A percentile compares a stretch with the other conserved stretches of the same genome.
phyloP scores from a whole-genome alignment of 2,888 invertebrate genomes.

The Amiota mariae region DNA sequence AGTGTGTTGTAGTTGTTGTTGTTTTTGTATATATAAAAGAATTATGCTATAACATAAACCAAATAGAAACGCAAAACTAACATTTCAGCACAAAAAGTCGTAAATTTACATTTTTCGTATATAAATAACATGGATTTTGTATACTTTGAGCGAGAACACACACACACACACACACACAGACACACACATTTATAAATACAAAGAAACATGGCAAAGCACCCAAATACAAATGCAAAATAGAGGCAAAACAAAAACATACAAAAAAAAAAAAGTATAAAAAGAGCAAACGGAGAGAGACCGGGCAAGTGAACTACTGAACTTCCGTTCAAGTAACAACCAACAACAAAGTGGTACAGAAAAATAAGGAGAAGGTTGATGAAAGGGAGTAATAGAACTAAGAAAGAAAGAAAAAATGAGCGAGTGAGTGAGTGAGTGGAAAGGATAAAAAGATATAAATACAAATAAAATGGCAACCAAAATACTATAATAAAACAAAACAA shows the following conservation, averaged over 20 bases:
- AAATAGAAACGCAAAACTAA: slow-evolving; percentile 26
- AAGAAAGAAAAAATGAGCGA: slow-evolving; percentile 46
- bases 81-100: slow-evolving; percentile 42
- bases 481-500: slow-evolving; percentile 15
- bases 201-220: neutral
- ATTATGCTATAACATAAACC: slow-evolving; percentile 21
- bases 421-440: slow-evolving; percentile 57
- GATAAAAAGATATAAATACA: slow-evolving; percentile 63
- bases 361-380: slow-evolving; percentile 23
- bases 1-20: slow-evolving; percentile 35
- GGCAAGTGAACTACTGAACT: slow-evolving; percentile 5
- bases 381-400: slow-evolving; percentile 51
- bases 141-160: slow-evolving; percentile 27
- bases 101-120: slow-evolving; percentile 66
- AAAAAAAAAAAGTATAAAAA: slow-evolving; percentile 19
- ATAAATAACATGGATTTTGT: slow-evolving; percentile 65
- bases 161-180: slow-evolving; percentile 43
- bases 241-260: neutral
- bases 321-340: slow-evolving; percentile 26
- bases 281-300: neutral
- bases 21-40: too few species aligned
- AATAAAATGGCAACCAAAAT: slow-evolving; percentile 61
- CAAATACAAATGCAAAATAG: neutral
- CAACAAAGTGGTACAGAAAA: slow-evolving; percentile 19
- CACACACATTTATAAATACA: neutral